A percentile compares a stretch with the other conserved stretches of the same genome.
These are phyloP conservation scores for Drosophila kohkoa DNA, from an alignment of 1,140 invertebrate species.

Conservation along the genomic window DNA sequence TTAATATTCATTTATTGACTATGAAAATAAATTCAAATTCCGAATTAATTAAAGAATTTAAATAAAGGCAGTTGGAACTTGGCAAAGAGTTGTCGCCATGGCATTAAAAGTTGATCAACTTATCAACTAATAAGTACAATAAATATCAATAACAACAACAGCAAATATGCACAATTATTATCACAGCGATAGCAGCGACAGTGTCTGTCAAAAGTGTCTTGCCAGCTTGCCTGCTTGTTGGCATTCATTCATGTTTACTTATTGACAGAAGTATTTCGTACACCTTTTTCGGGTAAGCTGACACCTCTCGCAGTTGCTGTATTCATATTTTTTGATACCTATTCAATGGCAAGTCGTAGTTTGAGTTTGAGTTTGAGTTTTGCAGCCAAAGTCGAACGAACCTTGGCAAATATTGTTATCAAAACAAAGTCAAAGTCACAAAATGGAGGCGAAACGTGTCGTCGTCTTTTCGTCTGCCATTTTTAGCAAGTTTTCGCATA, in stretches of 20 bases:
- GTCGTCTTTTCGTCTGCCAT: conserved; percentile 8
- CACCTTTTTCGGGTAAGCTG: too few species aligned
- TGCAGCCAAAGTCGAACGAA: conserved; percentile 20
- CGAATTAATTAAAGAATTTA: too few species aligned
- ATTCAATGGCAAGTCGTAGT: not conserved
- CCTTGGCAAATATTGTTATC: conserved; percentile 50
- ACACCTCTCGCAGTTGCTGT: not conserved
- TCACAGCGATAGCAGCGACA: not conserved
- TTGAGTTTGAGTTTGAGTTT: conserved; percentile 25
- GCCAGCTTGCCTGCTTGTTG: conserved; percentile 1
- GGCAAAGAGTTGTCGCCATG: too few species aligned
- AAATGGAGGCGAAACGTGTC: conserved; percentile 17
- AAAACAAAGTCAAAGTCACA: conserved; percentile 35
- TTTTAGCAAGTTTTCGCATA: conserved; percentile 14
- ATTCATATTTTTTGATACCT: not conserved
- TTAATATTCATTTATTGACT: too few species aligned
- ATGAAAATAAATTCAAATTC: too few species aligned
- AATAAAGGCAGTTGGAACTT: too few species aligned
- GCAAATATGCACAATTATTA: too few species aligned
- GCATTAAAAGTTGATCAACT: too few species aligned
- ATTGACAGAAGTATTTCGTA: conserved; percentile 18
- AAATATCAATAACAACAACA: too few species aligned
- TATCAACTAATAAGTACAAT: too few species aligned
- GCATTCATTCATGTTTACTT: conserved; percentile 47
- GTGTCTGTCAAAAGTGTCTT: conserved; percentile 23